These are phyloP conservation scores for Torymus auratus DNA, from an alignment of 2,888 invertebrate species.

Conservation along the genomic window DNA sequence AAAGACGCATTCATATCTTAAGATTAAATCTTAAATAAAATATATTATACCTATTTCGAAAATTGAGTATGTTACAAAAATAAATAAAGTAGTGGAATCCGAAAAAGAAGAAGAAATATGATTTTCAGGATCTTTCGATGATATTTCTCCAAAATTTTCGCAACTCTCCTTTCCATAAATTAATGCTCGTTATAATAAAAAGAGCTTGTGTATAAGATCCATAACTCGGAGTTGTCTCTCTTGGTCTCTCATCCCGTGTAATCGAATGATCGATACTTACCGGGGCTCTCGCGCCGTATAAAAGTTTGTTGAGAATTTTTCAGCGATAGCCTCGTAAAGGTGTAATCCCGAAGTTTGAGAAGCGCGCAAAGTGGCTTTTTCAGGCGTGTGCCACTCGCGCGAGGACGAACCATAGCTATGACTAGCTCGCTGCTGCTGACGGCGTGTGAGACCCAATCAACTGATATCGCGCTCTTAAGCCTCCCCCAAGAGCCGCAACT, in stretches of 20 bases:
- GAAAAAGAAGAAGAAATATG: too few relatives aligned
- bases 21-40: too few relatives aligned
- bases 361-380: slow-evolving; percentile 45
- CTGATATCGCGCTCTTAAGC: slow-evolving; percentile 74
- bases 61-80: too few relatives aligned
- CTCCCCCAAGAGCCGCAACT: slow-evolving; percentile 72
- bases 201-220: too few relatives aligned
- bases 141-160: too few relatives aligned
- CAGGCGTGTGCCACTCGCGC: background rate
- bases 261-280: slow-evolving; percentile 37
- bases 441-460: slow-evolving; percentile 72
- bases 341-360: slow-evolving; percentile 44
- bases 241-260: slow-evolving; percentile 1
- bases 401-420: too few relatives aligned
- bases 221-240: too few relatives aligned
- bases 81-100: too few relatives aligned
- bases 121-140: too few relatives aligned
- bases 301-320: slow-evolving; percentile 45
- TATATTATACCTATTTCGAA: too few relatives aligned
- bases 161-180: background rate
- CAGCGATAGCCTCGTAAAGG: slow-evolving; percentile 40
- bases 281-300: background rate
- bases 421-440: background rate
- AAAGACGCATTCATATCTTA: too few relatives aligned
- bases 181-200: background rate